Evolutionary conservation across 2,888 invertebrate species (phyloP).

Genomic region (Macrosiphum euphorbiae): DNA sequence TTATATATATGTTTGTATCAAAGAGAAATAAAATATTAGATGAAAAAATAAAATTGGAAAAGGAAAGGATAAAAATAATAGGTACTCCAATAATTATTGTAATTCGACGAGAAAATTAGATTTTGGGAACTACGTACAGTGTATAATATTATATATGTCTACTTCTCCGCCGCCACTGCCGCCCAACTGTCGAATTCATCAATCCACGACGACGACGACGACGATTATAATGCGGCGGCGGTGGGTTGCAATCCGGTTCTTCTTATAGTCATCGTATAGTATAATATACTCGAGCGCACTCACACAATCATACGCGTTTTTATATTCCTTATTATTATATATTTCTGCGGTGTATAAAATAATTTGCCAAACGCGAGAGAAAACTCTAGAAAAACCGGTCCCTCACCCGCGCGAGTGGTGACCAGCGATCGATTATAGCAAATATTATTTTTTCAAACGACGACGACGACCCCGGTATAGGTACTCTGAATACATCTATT

Average conservation of each 20-base stretch:
- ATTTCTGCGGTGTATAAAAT: not conserved
- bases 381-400: constrained; percentile 44
- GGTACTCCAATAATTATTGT: constrained; percentile 48
- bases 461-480: not conserved
- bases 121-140: not conserved
- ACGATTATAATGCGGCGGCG: not conserved
- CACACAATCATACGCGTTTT: not conserved
- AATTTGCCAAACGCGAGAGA: constrained; percentile 31
- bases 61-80: not conserved
- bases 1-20: not conserved
- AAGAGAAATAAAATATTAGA: constrained; percentile 32
- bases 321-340: constrained; percentile 38
- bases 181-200: constrained; percentile 46
- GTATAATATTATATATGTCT: constrained; percentile 36
- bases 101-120: constrained; percentile 58
- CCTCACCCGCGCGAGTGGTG: not conserved
- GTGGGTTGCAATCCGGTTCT: constrained; percentile 43
- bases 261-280: constrained; percentile 1
- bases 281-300: not conserved
- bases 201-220: constrained; percentile 20
- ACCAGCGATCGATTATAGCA: not conserved
- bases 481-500: not conserved
- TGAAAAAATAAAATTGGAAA: not conserved
- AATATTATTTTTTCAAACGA: not conserved
- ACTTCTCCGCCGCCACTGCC: not conserved